These are phyloP conservation scores for Vulpes vulpes DNA, from an alignment of 2,113 vertebrate genomes.

Conservation along the genomic window DNA sequence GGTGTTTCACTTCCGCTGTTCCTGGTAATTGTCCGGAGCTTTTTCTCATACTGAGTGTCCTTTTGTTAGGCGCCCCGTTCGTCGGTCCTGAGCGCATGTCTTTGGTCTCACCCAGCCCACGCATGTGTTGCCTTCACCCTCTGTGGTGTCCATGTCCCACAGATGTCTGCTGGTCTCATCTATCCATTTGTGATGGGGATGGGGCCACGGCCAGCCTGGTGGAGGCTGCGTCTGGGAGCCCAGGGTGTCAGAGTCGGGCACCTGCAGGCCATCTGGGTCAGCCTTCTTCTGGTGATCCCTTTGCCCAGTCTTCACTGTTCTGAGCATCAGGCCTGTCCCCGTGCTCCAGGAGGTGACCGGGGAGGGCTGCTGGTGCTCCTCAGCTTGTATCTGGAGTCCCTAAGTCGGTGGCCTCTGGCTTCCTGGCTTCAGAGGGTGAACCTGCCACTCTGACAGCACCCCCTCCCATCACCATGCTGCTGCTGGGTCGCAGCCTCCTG, in stretches of 20 bases:
- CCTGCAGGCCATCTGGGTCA: not conserved
- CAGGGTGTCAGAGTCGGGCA: not conserved
- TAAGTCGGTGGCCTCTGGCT: not conserved
- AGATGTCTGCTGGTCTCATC: not conserved
- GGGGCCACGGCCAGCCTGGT: not conserved
- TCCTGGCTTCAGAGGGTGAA: not conserved
- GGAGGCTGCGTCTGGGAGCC: not conserved
- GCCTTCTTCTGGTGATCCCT: not conserved
- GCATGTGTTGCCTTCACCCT: not conserved
- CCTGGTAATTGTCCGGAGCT: not conserved
- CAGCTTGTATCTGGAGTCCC: not conserved
- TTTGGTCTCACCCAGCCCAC: not conserved
- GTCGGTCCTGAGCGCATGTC: accelerated
- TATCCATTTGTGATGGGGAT: not conserved
- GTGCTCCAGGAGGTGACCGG: not conserved
- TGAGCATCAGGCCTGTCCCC: not conserved
- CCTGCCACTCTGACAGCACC: not conserved
- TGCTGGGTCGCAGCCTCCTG: not conserved
- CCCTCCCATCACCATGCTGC: accelerated
- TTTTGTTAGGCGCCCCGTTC: accelerated
- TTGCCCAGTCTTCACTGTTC: not conserved
- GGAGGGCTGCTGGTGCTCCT: not conserved
- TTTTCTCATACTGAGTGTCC: not conserved
- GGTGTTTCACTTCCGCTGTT: not conserved
- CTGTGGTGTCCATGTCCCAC: too few species aligned